phyloP scores from a whole-genome alignment of 2,888 invertebrate species.

The Ceraclea dissimilis region DNA sequence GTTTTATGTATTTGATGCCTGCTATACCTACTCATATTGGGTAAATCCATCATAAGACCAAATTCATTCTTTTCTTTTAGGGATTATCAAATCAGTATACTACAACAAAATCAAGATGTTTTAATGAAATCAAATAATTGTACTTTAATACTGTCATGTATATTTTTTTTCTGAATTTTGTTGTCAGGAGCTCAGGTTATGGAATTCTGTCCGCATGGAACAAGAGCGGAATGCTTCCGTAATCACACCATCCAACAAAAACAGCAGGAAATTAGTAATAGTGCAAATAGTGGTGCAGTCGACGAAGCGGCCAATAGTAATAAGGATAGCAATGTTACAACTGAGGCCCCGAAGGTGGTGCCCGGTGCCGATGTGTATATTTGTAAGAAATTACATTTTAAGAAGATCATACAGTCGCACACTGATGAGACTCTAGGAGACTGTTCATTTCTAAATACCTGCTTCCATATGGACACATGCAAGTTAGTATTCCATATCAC shows the following conservation, averaged over 20 bases:
- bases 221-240: constrained; percentile 77
- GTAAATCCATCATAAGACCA: too few relatives aligned
- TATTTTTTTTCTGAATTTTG: too few relatives aligned
- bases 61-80: too few relatives aligned
- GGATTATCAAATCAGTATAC: too few relatives aligned
- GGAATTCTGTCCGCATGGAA: constrained; percentile 96
- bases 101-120: too few relatives aligned
- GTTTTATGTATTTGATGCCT: too few relatives aligned
- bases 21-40: too few relatives aligned
- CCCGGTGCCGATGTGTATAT: constrained; percentile 12
- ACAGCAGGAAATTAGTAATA: neutral
- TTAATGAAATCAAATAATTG: too few relatives aligned
- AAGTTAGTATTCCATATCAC: constrained; percentile 49
- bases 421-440: constrained; percentile 94
- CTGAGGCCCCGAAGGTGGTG: neutral
- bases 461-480: constrained; percentile 98
- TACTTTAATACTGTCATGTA: too few relatives aligned
- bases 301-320: constrained; percentile 19
- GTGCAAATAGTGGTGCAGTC: neutral
- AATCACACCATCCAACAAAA: constrained; percentile 29
- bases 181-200: constrained; percentile 67
- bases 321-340: constrained; percentile 22
- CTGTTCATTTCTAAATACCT: constrained; percentile 96
- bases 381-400: constrained; percentile 91
- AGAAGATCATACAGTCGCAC: constrained; percentile 92